Base-by-base conservation (phyloP, 1,140 invertebrate species). In the Anoplophora glabripennis region DNA sequence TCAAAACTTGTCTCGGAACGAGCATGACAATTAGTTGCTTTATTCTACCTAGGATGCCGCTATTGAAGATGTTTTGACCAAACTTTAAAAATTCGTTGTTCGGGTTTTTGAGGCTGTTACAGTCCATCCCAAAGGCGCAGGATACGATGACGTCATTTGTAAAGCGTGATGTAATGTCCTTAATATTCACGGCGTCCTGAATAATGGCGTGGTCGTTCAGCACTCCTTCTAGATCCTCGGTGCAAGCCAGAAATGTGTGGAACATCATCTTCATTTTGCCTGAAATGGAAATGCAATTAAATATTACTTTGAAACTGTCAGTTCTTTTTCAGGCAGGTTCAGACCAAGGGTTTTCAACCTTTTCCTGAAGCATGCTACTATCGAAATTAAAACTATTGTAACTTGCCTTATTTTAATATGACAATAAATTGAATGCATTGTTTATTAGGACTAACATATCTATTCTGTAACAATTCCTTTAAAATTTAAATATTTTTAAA, bases 101-200 rank as follows among this genome's bases (percentile, higher is more conserved):
- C 15, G 80, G 77, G 60, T 83, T 72, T 37, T 72, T 68, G 11
- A 85, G 59, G 11, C 78, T 72, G 53, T 82, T 79, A 61, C 76
- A 77, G 47, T 84, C 71, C 8, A 85, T 69, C 3, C 83, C 84
- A 71, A 86, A 86, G 7, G 79, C 82, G 52, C 78, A 80, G 0
- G 77, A 77, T 1, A 79, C 81, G 54, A 84, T 84, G 8, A 82
- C 76, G 61, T 84, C 82, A 8, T 78, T 81, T 0, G 79, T 77
- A 52, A 79, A 84, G 45, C 80, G 79, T 0, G 79, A 44, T 77
- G 80, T 65, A 1, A 80, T 37, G 60, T 78, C 75, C 68, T 80
- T 75, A 11, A 81, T 72, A 63, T 83, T 79, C 15, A 81, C 71
- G 9, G 66, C 75, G 3, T 57, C 36, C 9, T 36, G 35, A 15